phyloP scores from a whole-genome alignment of 2,888 invertebrate genomes.

The Linnaemya vulpina region DNA sequence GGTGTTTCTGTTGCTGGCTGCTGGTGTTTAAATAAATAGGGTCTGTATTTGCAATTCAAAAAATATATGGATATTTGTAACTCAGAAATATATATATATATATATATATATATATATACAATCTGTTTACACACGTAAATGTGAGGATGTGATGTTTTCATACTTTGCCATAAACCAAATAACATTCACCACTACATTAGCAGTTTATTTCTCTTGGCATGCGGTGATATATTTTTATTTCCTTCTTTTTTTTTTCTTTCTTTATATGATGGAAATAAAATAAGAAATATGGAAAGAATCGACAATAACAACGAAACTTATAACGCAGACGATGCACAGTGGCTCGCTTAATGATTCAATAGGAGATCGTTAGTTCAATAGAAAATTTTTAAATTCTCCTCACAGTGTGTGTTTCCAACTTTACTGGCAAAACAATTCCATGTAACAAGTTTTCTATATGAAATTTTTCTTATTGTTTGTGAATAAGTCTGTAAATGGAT shows the following conservation, averaged over 20 bases:
- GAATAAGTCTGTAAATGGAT: too few species aligned
- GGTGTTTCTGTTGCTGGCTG: constrained; percentile 25
- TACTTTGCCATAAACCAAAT: constrained; percentile 46
- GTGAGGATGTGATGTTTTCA: background rate
- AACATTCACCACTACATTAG: constrained; percentile 63
- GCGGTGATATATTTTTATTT: constrained; percentile 42
- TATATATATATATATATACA: background rate
- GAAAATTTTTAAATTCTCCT: too few species aligned
- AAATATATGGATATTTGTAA: background rate
- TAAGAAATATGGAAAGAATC: constrained; percentile 25
- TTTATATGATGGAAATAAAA: constrained; percentile 1
- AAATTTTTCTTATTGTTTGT: too few species aligned
- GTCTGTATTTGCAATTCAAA: constrained; percentile 37
- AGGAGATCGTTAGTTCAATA: too few species aligned
- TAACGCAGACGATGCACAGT: constrained; percentile 9
- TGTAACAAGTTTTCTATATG: too few species aligned
- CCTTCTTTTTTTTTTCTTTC: constrained; percentile 1
- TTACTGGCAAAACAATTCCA: too few species aligned
- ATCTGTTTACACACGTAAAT: background rate
- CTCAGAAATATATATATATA: background rate
- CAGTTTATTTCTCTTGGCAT: constrained; percentile 54
- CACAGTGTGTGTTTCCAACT: too few species aligned
- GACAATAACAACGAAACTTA: constrained; percentile 27
- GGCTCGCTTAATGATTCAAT: background rate
- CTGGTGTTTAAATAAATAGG: constrained; percentile 52